Base-by-base conservation (phyloP, 1,140 invertebrate species). In the Plectrocnemia conspersa region DNA sequence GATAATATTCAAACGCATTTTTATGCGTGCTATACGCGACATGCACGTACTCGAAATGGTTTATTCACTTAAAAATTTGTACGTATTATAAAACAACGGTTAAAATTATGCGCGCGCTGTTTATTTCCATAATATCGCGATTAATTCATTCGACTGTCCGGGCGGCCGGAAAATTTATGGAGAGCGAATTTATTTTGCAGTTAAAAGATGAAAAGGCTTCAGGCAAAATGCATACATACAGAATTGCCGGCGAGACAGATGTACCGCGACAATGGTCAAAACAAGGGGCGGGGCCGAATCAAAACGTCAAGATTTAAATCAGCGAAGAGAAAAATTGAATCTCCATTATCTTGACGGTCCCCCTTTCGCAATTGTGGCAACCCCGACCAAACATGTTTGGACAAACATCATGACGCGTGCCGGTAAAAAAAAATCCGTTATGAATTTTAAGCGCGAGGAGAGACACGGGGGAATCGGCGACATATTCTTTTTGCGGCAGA, bases 391-490 rank as follows among this genome's bases (percentile, higher is more conserved):
- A 19, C 48, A 35, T 40, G 48, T 27, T 40, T 50, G 33, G 13
- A 27, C 48, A 50, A 50, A 50, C 35, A 50, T 27, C 48, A 24
- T 40, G 47, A 33, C 48, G 52, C 53, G 58, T 55, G 58, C 41
- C 32, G 23, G 52, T 33, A 52, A 55, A 35, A 46, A 50, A 59
- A 54, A 52, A 50, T 29, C 52, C 24, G 58, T 59, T 59, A 55
- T 59, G 58, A 59, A 59, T 59, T 59, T 55, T 59, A 59, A 59
- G 45, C 24, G 23, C 33, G 27, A 52, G 22, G 10, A 32, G 42
- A 16, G 42, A 21, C 29, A n/a, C 13, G 45, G 27, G 18, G 11
- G 22, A 32, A 27, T 13, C 15, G 11, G 13, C 18, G 42, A 27
- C 42, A 46, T 46, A 46, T 46, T 46, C 42, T 25, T 46, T 46